These are phyloP conservation scores for Vulpes vulpes DNA, from an alignment of 2,113 vertebrate species.

Conservation along the genomic window DNA sequence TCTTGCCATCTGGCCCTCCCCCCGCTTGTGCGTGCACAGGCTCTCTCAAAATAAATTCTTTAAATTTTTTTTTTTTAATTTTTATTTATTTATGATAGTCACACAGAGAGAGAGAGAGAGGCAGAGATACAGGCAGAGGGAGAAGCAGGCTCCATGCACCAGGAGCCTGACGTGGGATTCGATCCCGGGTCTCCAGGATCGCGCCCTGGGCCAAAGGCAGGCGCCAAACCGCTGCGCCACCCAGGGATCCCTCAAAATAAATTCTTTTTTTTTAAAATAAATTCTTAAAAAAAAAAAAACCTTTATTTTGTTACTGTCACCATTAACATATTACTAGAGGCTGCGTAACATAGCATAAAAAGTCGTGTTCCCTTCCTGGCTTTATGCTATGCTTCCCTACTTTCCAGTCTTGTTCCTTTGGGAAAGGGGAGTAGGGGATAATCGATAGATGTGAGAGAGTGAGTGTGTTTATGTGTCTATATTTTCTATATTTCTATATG, in stretches of 20 bases:
- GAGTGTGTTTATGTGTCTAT: not conserved
- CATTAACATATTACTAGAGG: not conserved
- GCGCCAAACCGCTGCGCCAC: too few relatives aligned
- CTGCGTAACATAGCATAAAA: slow-evolving; percentile 24
- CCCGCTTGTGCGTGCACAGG: not conserved
- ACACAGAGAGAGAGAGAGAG: too few relatives aligned
- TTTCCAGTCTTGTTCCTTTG: slow-evolving; percentile 34
- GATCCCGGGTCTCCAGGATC: too few relatives aligned
- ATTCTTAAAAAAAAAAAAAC: not conserved
- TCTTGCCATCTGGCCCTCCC: not conserved
- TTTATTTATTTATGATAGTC: too few relatives aligned
- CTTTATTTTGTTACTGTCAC: not conserved
- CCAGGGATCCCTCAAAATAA: not conserved
- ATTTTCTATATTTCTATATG: not conserved
- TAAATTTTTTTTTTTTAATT: too few relatives aligned
- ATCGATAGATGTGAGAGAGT: not conserved
- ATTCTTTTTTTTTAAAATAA: not conserved
- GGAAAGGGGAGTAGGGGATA: not conserved
- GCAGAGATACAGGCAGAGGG: too few relatives aligned
- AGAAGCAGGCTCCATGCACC: too few relatives aligned
- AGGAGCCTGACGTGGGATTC: too few relatives aligned
- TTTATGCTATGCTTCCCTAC: not conserved
- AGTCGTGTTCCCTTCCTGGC: not conserved
- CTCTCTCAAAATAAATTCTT: not conserved
- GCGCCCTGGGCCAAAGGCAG: too few relatives aligned